Base-by-base conservation (phyloP, 2,797 vertebrate genomes). In the Geotrypetes seraphini region DNA sequence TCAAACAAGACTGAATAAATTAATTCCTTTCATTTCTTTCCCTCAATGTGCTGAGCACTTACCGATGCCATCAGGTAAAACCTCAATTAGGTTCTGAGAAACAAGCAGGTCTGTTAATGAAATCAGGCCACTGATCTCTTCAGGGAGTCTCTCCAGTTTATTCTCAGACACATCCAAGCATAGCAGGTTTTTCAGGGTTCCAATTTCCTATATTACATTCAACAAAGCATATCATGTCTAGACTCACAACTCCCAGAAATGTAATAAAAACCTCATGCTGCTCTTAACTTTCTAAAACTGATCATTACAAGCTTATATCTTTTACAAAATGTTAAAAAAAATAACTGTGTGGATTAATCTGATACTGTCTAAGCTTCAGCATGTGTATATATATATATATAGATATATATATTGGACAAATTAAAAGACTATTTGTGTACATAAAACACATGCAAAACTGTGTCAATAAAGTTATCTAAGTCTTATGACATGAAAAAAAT, bases 141-240 rank as follows among this genome's bases (percentile, higher is more conserved):
- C 86, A 16, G 95, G 95, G 56, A 99, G 91, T 53, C 64, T 80
- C 69, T 91, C 92, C 69, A 99, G 60, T 63, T 92, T 92, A 73
- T 99, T 99, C 79, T 98, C 94, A 3, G 96, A 98, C 37, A 99
- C 85, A 68, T 99, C 96, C 66, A 99, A 74, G 75, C 92, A 99
- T 33, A 92, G 60, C 54, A 99, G 72, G 76, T 71, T 99, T 72
- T 85, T 92, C 82, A 98, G 86, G 43, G 69, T 85, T 59, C 92
- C 91, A 53, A 97, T 78, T 69, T 95, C 92, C 96, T 99, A 36
- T 0, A 7, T 50, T 19, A 28, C 23, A 36, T 18, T 13, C 27
- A 34, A 24, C 2, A 35, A 34, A 25, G 56, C 2, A 38, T 33
- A 22, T 49, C 48, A 38, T 23, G 51, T 41, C 55, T 33, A 49